Conservation (phyloP, 2,888 invertebrate genomes). For the Neoscelio sp. region DNA sequence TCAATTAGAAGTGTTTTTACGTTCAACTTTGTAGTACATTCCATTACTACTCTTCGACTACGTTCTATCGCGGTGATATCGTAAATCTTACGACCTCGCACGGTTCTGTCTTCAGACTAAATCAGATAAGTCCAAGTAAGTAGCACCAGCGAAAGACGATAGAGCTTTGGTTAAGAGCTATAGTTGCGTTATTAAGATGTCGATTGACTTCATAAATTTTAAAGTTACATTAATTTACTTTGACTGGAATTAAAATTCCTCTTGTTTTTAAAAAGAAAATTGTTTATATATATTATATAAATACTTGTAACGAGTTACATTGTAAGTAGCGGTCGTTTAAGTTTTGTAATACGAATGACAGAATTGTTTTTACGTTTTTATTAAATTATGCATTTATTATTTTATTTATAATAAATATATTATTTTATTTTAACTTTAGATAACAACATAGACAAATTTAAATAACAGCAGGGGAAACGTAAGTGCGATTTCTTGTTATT, state of each 20-base stretch:
- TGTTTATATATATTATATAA: too few species aligned
- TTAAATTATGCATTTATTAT: too few species aligned
- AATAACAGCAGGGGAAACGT: too few species aligned
- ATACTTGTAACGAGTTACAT: too few species aligned
- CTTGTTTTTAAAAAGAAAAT: too few species aligned
- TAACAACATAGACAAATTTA: too few species aligned
- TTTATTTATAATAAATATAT: too few species aligned
- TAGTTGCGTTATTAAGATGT: conserved; percentile 55
- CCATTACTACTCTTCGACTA: conserved; percentile 58
- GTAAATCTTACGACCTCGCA: conserved; percentile 56
- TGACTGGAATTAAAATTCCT: neutral
- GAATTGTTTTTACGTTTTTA: too few species aligned
- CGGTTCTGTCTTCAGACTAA: conserved; percentile 47
- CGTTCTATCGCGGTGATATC: conserved; percentile 52
- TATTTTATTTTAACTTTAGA: too few species aligned
- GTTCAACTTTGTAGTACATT: conserved; percentile 55
- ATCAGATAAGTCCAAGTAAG: conserved; percentile 57
- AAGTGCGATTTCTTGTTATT: too few species aligned
- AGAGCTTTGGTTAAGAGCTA: conserved; percentile 31
- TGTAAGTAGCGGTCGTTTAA: too few species aligned
- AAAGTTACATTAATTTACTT: neutral
- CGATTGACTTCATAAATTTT: conserved; percentile 29
- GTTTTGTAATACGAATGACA: too few species aligned
- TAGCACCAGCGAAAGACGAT: conserved; percentile 32
- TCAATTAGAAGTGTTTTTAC: conserved; percentile 53